phyloP scores from a whole-genome alignment of 1,140 invertebrate species.

The Heliconius himera region DNA sequence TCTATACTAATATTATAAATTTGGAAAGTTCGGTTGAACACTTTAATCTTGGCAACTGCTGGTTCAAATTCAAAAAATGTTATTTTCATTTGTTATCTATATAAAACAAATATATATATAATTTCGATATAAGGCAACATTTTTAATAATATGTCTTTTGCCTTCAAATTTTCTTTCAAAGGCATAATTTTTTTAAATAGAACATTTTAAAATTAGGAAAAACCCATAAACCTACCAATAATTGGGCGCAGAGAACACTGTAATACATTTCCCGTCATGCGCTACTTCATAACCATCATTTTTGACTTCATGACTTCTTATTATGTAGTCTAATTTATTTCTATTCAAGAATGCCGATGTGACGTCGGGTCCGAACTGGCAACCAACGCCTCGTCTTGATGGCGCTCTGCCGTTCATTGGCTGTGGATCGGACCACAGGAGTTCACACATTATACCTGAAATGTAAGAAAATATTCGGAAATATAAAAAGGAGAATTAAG shows the following conservation, averaged over 20 bases:
- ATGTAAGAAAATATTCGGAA: not conserved
- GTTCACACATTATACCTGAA: conserved; percentile 94
- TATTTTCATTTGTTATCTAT: no score
- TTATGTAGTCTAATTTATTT: conserved; percentile 96
- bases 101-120: no score
- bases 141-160: no score
- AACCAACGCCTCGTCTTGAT: conserved; percentile 98
- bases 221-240: conserved; percentile 90
- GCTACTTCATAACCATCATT: conserved; percentile 96
- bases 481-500: not conserved
- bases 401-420: conserved; percentile 91
- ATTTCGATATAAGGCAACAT: no score
- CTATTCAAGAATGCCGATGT: conserved; percentile 92
- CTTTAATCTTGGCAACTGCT: no score
- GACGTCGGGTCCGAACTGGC: conserved; percentile 99
- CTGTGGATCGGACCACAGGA: conserved; percentile 99
- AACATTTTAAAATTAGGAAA: no score
- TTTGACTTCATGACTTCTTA: conserved; percentile 99
- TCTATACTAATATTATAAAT: no score
- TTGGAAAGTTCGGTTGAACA: no score
- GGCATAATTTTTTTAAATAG: no score
- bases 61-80: no score
- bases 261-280: conserved; percentile 97
- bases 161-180: no score
- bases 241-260: conserved; percentile 98